Conservation (phyloP, 2,113 vertebrate species). For the Nasalis larvatus region DNA sequence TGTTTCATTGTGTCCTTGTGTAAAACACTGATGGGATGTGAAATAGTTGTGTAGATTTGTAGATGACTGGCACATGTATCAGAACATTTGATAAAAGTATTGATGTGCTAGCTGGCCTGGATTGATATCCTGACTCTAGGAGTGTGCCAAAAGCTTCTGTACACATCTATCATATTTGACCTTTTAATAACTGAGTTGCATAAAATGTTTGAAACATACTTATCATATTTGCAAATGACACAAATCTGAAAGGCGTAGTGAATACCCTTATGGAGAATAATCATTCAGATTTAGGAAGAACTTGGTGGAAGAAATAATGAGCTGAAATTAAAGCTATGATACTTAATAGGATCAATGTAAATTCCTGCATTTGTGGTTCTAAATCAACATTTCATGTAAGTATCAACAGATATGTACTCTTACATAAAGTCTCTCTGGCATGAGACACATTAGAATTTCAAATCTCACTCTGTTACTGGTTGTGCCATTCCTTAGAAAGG, state of each 20-base stretch:
- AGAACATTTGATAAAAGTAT: not conserved
- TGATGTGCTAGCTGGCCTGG: not conserved
- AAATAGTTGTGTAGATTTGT: not conserved
- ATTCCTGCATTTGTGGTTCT: not conserved
- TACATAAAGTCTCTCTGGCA: not conserved
- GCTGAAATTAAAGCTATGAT: not conserved
- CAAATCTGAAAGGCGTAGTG: not conserved
- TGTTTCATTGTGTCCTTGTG: not conserved
- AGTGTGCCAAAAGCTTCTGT: not conserved
- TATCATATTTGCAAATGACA: not conserved
- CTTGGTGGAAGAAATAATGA: not conserved
- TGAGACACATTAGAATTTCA: not conserved
- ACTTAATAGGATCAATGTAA: not conserved
- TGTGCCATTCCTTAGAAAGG: not conserved
- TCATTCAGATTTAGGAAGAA: not conserved
- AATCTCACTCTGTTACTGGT: not conserved
- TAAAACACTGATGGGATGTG: not conserved
- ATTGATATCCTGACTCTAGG: not conserved
- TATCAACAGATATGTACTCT: not conserved
- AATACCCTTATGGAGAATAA: not conserved
- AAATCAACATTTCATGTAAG: not conserved
- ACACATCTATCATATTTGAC: not conserved
- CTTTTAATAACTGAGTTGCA: not conserved
- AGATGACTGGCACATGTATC: not conserved
- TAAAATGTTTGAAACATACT: constrained; percentile 6